These are phyloP conservation scores for Onychomys torridus DNA, from an alignment of 2,797 vertebrate species.

Conservation along the genomic window DNA sequence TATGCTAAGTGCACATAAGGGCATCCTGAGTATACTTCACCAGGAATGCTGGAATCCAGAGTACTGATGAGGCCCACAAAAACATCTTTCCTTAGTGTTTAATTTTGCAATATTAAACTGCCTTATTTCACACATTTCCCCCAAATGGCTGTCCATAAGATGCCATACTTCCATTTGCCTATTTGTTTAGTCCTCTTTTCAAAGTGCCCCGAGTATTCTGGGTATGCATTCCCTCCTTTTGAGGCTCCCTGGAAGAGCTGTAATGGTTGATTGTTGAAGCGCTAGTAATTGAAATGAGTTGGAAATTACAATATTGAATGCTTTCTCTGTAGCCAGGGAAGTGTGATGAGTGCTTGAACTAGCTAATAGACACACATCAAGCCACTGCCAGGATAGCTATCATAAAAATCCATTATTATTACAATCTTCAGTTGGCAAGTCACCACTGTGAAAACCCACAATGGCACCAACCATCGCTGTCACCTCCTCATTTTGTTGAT, in stretches of 20 bases:
- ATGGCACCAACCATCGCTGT: not conserved
- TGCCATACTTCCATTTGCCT: not conserved
- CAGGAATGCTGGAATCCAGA: not conserved
- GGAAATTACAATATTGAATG: conserved; percentile 82
- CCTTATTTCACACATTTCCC: conserved; percentile 32
- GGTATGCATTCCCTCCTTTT: conserved; percentile 67
- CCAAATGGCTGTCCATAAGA: conserved; percentile 42
- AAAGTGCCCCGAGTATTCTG: conserved; percentile 20
- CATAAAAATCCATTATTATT: conserved; percentile 78
- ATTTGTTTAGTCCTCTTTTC: not conserved
- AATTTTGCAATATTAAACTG: conserved; percentile 17
- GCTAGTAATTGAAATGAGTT: conserved; percentile 80
- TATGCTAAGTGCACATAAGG: not conserved
- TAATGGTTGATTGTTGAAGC: conserved; percentile 68
- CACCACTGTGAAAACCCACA: conserved; percentile 68
- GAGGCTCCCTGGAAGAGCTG: conserved; percentile 71
- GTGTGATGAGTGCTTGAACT: conserved; percentile 86
- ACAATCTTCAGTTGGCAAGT: conserved; percentile 69
- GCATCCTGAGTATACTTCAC: not conserved
- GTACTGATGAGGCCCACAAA: not conserved
- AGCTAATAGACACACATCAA: conserved; percentile 86
- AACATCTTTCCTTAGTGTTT: conserved; percentile 10
- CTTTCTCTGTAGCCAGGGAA: conserved; percentile 83
- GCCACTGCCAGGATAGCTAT: conserved; percentile 82
- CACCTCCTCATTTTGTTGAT: not conserved